phyloP scores from a whole-genome alignment of 2,888 invertebrate genomes.

The Lutraria lutraria region DNA sequence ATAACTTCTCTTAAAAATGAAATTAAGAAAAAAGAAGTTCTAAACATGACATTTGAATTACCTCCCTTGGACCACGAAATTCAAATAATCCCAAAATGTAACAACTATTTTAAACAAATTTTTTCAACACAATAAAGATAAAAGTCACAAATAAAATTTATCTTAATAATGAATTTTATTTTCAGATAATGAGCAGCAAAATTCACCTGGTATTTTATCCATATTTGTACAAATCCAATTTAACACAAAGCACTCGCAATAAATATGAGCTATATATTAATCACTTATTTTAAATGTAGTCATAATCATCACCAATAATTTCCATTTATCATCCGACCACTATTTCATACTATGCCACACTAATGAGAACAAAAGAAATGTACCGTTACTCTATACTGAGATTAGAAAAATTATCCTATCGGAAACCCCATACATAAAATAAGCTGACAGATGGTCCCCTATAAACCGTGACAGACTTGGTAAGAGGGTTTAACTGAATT shows the following conservation, averaged over 20 bases:
- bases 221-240: conserved; percentile 9
- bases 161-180: not conserved
- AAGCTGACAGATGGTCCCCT: conserved; percentile 62
- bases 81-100: not conserved
- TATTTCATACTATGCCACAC: not conserved
- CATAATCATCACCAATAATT: conserved; percentile 1
- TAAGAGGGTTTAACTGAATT: conserved; percentile 66
- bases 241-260: not conserved
- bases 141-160: not conserved
- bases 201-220: not conserved
- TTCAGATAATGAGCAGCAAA: not conserved
- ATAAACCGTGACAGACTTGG: conserved; percentile 41
- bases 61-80: conserved; percentile 14
- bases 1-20: not conserved
- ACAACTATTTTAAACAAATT: not conserved
- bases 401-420: conserved; percentile 39
- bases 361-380: conserved; percentile 28
- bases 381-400: conserved; percentile 39
- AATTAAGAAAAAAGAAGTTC: not conserved
- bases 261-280: not conserved
- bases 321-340: not conserved
- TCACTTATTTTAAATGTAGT: not conserved
- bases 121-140: not conserved
- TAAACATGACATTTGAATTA: not conserved
- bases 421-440: conserved; percentile 56